Base-by-base conservation (phyloP, 2,888 invertebrate genomes). In the Pandemis heparana region DNA sequence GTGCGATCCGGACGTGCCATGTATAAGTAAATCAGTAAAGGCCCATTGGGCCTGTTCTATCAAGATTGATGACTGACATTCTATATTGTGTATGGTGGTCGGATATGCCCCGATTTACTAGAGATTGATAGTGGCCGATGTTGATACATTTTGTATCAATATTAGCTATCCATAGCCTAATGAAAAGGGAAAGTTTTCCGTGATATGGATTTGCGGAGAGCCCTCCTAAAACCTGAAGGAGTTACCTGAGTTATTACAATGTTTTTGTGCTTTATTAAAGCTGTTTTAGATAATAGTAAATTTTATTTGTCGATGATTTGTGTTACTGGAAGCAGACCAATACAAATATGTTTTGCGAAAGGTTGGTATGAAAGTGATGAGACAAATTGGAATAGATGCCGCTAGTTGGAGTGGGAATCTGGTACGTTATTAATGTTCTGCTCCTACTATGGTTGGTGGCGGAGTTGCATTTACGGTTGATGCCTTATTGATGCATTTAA, bases 51-150 rank as follows among this genome's bases (percentile, higher is more conserved):
- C 41, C n/a, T 18, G 48, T 60, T 48, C 18, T 43, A 46, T n/a
- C 38, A 56, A 39, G 72, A 68, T 63, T 12, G 72, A 72, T 68
- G 62, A 39, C 38, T n/a, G 32, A 62, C 7, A 43, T 23, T 0
- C 23, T 32, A 32, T 43, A 53, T 53, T 16, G n/a, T 18, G 16
- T 23, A 38, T 48, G 10, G 38, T 16, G 38, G 46, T 23, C 48
- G 48, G 39, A 18, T 23, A 41, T 10, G 10, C 48, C 53, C 59
- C 70, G 64, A 65, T 65, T 64, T 65, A 59, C 64, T 5, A 18
- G 39, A 65, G 70, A 71, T 65, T 56, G 59, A 71, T 71, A 38
- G 59, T 39, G 46, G 8, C 5, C 16, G n/a, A 43, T 62, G 62
- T 56, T 63, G 59, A 18, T 38, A 63, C 39, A 56, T 64, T 64